Conservation (phyloP, 2,888 invertebrate species). For the Deilephila elpenor region DNA sequence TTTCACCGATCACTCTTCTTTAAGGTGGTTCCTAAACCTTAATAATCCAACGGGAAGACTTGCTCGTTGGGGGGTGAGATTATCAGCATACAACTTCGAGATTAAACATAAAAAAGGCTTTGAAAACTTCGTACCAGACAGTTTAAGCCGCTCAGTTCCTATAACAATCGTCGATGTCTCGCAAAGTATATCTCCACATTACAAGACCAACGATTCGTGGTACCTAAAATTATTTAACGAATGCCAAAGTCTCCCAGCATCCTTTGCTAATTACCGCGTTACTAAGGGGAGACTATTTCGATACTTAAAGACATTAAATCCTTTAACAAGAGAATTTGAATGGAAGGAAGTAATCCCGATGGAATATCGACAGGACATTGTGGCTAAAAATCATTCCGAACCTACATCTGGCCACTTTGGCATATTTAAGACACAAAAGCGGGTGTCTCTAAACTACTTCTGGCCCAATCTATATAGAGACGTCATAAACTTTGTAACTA, state of each 20-base stretch:
- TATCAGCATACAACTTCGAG: neutral
- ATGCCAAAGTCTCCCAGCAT: neutral
- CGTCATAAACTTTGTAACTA: neutral
- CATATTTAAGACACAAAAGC: neutral
- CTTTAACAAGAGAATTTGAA: neutral
- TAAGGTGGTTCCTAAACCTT: neutral
- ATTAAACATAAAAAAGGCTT: neutral
- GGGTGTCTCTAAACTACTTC: neutral
- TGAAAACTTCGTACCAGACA: neutral
- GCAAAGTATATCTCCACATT: neutral
- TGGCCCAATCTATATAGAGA: neutral
- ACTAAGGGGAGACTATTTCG: neutral
- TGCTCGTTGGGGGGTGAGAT: neutral
- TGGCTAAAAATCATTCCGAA: neutral
- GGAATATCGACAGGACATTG: neutral
- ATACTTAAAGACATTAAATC: neutral
- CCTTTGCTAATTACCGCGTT: neutral
- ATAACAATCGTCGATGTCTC: neutral
- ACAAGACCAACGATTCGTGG: neutral
- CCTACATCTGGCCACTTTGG: neutral
- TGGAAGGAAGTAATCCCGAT: neutral
- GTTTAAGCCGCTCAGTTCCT: neutral
- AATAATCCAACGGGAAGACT: neutral
- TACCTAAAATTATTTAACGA: neutral
- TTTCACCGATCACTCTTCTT: neutral